Base-by-base conservation (phyloP, 2,797 vertebrate genomes). In the Pipistrellus pygmaeus region DNA sequence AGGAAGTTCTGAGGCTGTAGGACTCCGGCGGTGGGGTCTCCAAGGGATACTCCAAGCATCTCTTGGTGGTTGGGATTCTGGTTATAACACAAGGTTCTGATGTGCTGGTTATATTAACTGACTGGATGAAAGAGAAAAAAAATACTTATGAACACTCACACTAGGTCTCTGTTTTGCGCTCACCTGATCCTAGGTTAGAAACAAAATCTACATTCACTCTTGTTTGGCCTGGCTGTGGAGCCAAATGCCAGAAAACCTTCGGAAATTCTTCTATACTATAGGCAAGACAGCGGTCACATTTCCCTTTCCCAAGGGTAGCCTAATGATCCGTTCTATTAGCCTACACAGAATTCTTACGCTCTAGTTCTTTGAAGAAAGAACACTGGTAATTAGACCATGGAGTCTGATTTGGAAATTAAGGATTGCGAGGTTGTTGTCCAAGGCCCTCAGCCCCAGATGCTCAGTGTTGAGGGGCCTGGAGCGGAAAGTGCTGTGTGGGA, bases 291-390 rank as follows among this genome's bases (percentile, higher is more conserved):
- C 76, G 12, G 38, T 48, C 82, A 53, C 64, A 64, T 87, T 78
- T 89, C 78, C 85, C 60, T 73, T 91, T 93, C 57, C 55, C 35
- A 20, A 85, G 66, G 23, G 9, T 84, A n/a, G 46, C 18, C 60
- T 92, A 77, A 83, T 89, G 35, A 55, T 53, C 85, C 21, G 75
- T 78, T 66, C 17, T 46, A 23, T 86, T 94, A 38, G 57, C 64
- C 51, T 95, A 21, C 77, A 51, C 10, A 69, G 72, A 84, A 73
- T 94, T 90, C 64, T 53, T 91, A 44, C 30, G 27, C 8, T n/a
- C 9, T 9, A 55, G 21, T 93, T 88, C 51, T 93, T 91, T 72
- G 66, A 85, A 17, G 46, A 69, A 89, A 89, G 66, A 93, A 84
- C 30, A 68, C 18, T 73, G 71, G 21, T 68, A 88, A 55, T 85